These are phyloP conservation scores for Olivierus martensii DNA, from an alignment of 1,140 invertebrate species.

Conservation along the genomic window DNA sequence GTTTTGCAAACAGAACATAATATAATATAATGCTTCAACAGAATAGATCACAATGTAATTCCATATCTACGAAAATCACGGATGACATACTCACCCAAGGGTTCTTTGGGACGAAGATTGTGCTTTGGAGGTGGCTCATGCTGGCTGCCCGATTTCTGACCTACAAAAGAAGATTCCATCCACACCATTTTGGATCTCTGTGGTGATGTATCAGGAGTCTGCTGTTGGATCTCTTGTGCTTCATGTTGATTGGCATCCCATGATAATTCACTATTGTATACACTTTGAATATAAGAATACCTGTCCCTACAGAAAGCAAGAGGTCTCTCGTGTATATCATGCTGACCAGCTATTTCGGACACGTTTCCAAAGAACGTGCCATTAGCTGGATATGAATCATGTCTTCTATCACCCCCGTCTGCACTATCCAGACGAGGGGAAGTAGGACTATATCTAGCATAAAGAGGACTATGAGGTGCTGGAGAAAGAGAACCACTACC, in stretches of 20 bases:
- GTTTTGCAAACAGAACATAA: too few relatives aligned
- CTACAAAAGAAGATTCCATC: slow-evolving; percentile 20
- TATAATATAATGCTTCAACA: too few relatives aligned
- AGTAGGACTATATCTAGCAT: slow-evolving; percentile 3
- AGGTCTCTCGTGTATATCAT: neutral
- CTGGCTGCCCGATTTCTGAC: slow-evolving; percentile 1
- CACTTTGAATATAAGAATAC: slow-evolving; percentile 16
- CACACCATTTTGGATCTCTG: slow-evolving; percentile 10
- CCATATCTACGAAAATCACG: slow-evolving; percentile 15
- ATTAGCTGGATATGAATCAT: neutral
- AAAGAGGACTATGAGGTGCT: slow-evolving; percentile 43
- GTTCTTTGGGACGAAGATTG: slow-evolving; percentile 3
- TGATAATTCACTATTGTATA: slow-evolving; percentile 1
- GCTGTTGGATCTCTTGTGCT: neutral
- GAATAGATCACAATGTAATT: slow-evolving; percentile 6
- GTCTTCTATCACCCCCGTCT: neutral
- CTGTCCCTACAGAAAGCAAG: slow-evolving; percentile 2
- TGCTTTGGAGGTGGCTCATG: neutral
- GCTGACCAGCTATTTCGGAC: neutral
- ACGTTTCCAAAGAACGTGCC: neutral
- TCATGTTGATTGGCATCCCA: neutral
- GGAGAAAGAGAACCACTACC: slow-evolving; percentile 37
- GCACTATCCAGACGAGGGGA: neutral
- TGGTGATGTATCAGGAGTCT: neutral
- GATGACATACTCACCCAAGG: slow-evolving; percentile 15